Evolutionary conservation across 2,113 vertebrate species (phyloP).

Genomic region (Cyphotilapia sp.): DNA sequence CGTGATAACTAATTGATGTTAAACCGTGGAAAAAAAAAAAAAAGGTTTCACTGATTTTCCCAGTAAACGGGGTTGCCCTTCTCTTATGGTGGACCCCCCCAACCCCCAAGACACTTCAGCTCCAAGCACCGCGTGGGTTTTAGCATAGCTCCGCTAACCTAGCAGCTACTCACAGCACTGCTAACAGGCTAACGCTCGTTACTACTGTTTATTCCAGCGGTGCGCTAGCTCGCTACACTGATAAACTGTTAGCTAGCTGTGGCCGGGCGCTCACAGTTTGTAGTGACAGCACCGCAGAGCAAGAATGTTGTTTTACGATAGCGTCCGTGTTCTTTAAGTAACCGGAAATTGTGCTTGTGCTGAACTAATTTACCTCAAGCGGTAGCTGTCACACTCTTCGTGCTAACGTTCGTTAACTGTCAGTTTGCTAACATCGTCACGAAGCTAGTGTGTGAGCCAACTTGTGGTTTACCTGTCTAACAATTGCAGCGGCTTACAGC

Average conservation of each 20-base stretch:
- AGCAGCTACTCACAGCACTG: conserved; percentile 15
- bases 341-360: neutral
- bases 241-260: neutral
- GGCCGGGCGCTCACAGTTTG: neutral
- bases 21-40: neutral
- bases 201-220: neutral
- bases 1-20: neutral
- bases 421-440: conserved; percentile 22
- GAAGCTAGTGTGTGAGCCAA: conserved; percentile 5
- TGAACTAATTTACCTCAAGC: neutral
- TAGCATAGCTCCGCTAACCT: conserved; percentile 61
- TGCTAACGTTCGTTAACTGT: neutral
- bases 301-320: neutral
- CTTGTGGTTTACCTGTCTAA: neutral
- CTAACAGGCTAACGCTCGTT: conserved; percentile 47
- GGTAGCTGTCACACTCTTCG: conserved; percentile 2
- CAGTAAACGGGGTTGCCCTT: neutral
- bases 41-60: neutral
- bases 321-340: neutral
- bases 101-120: neutral
- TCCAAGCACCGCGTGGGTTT: conserved; percentile 57
- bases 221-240: conserved; percentile 9
- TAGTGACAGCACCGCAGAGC: neutral
- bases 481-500: neutral
- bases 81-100: neutral